Conservation (phyloP, 2,113 vertebrate genomes). For the Megalops atlanticus region DNA sequence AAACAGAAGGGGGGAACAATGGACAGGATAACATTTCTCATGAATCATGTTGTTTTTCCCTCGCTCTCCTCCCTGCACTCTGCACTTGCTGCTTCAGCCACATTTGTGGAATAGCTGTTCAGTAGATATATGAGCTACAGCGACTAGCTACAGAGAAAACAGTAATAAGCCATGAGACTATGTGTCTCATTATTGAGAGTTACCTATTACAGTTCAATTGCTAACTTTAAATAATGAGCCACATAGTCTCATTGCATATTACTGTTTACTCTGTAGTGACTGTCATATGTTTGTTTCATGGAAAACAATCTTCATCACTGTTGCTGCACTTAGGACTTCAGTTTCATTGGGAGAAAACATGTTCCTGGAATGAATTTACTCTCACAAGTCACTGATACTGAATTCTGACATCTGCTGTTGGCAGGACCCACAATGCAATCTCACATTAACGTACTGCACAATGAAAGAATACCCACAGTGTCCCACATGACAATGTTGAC, state of each 20-base stretch:
- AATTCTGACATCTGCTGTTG: no score
- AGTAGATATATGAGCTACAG: no score
- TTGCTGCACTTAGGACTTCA: neutral
- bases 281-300: no score
- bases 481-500: constrained; percentile 96
- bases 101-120: neutral
- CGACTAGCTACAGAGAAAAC: neutral
- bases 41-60: constrained; percentile 35
- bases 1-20: constrained; percentile 47
- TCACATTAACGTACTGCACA: no score
- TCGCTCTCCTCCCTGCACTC: neutral
- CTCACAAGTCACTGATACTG: no score
- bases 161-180: neutral
- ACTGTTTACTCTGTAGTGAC: no score
- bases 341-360: no score
- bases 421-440: no score
- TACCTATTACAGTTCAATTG: neutral
- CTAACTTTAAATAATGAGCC: neutral
- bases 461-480: constrained; percentile 85
- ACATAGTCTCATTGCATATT: no score
- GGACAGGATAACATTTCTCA: constrained; percentile 46
- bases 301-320: neutral
- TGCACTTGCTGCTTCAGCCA: neutral
- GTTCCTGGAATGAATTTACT: no score
- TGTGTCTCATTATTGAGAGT: neutral